phyloP scores from a whole-genome alignment of 2,888 invertebrate species.

The Tipula vernalis region DNA sequence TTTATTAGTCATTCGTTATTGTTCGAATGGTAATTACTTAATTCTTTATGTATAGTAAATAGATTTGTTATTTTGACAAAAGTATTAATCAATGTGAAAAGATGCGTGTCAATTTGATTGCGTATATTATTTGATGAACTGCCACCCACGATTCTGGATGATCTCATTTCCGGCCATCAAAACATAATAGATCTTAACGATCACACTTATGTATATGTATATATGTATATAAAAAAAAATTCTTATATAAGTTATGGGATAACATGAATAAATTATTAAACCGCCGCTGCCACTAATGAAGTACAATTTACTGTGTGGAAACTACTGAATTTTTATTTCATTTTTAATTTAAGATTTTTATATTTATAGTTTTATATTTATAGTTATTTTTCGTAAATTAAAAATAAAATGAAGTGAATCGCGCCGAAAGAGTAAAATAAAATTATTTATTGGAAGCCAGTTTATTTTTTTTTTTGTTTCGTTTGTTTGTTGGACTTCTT shows the following conservation, averaged over 20 bases:
- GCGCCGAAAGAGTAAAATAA: neutral
- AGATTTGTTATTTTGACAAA: neutral
- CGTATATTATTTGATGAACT: too few relatives aligned
- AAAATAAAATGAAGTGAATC: neutral
- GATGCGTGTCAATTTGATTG: neutral
- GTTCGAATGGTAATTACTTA: neutral
- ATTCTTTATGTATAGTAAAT: neutral
- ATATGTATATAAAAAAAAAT: neutral
- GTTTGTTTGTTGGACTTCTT: neutral
- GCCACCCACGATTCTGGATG: neutral
- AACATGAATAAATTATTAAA: neutral
- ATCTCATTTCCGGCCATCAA: neutral
- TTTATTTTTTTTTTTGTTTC: neutral
- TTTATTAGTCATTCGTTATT: neutral
- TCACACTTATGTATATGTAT: neutral
- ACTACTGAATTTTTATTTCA: neutral
- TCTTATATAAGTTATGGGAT: neutral
- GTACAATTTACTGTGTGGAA: neutral
- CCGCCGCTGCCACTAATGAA: neutral
- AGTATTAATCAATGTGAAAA: neutral
- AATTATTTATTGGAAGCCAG: slow-evolving; percentile 4
- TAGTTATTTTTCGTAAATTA: neutral
- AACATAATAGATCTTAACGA: neutral
- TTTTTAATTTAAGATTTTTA: neutral
- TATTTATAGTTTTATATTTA: neutral